Conservation (phyloP, 1,140 invertebrate species). For the Carcinoscorpius rotundicauda region DNA sequence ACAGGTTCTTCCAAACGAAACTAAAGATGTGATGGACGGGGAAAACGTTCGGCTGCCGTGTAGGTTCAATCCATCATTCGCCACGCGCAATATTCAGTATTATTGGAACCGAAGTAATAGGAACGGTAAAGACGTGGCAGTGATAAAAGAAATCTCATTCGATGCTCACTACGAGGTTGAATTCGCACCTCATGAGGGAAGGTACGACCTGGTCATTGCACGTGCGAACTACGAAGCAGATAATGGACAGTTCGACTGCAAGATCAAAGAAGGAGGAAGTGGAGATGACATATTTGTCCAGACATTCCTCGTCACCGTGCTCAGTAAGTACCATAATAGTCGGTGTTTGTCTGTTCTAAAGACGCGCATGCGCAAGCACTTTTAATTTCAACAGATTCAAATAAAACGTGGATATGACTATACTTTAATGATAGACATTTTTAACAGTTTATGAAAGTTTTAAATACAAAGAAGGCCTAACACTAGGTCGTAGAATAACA, state of each 20-base stretch:
- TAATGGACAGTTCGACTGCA: slow-evolving; percentile 82
- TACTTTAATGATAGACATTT: no score
- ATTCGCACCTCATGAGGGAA: slow-evolving; percentile 59
- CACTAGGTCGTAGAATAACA: no score
- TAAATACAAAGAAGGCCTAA: no score
- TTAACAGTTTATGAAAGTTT: no score
- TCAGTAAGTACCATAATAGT: slow-evolving; percentile 33
- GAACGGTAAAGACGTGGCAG: slow-evolving; percentile 51
- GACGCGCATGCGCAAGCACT: no score
- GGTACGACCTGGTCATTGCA: slow-evolving; percentile 69
- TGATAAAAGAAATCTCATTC: slow-evolving; percentile 55
- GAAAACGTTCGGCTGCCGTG: slow-evolving; percentile 63
- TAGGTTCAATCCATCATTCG: slow-evolving; percentile 53
- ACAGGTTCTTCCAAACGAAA: neutral
- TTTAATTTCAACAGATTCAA: no score
- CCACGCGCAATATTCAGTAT: slow-evolving; percentile 42
- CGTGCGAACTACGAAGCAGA: slow-evolving; percentile 60
- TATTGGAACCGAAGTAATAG: slow-evolving; percentile 59
- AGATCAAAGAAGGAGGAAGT: slow-evolving; percentile 66
- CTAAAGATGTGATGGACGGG: slow-evolving; percentile 41
- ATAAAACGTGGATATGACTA: no score
- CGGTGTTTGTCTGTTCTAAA: no score
- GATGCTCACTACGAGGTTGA: slow-evolving; percentile 64
- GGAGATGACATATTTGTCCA: slow-evolving; percentile 70
- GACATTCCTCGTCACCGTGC: slow-evolving; percentile 66